phyloP scores from a whole-genome alignment of 2,888 invertebrate species.

The Choreutis nemorana region DNA sequence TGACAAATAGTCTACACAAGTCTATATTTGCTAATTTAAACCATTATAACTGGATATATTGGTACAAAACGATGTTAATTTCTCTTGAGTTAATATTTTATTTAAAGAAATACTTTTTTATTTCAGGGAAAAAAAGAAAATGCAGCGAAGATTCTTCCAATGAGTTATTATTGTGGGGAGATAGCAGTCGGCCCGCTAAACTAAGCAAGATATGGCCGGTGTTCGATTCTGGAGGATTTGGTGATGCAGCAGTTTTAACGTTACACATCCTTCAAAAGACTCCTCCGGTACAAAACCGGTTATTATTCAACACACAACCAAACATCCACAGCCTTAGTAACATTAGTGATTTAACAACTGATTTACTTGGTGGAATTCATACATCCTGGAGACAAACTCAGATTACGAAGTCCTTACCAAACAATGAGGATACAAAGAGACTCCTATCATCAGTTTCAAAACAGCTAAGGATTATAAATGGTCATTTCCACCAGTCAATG shows the following conservation, averaged over 20 bases:
- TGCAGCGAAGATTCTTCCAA: conserved; percentile 30
- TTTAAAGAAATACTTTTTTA: too few species aligned
- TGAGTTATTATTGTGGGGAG: conserved; percentile 36
- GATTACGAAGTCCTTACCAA: conserved; percentile 27
- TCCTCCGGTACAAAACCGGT: conserved; percentile 25
- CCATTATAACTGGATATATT: too few species aligned
- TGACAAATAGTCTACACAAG: too few species aligned
- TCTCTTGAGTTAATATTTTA: not conserved
- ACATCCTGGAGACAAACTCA: conserved; percentile 42
- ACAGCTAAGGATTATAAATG: conserved; percentile 49
- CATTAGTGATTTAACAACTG: conserved; percentile 21
- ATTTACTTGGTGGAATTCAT: conserved; percentile 40
- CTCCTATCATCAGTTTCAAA: conserved; percentile 51
- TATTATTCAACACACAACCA: conserved; percentile 25
- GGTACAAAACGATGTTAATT: too few species aligned
- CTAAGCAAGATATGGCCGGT: conserved; percentile 58
- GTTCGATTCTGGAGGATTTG: conserved; percentile 59
- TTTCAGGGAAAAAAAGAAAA: conserved; percentile 52
- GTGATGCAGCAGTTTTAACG: conserved; percentile 28
- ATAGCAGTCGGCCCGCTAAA: conserved; percentile 38
- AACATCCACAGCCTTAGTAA: conserved; percentile 17
- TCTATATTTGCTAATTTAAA: too few species aligned
- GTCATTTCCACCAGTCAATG: conserved; percentile 45
- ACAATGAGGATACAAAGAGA: conserved; percentile 40
- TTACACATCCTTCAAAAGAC: conserved; percentile 30